phyloP scores from a whole-genome alignment of 1,140 invertebrate species.

The Phocides pigmalion region DNA sequence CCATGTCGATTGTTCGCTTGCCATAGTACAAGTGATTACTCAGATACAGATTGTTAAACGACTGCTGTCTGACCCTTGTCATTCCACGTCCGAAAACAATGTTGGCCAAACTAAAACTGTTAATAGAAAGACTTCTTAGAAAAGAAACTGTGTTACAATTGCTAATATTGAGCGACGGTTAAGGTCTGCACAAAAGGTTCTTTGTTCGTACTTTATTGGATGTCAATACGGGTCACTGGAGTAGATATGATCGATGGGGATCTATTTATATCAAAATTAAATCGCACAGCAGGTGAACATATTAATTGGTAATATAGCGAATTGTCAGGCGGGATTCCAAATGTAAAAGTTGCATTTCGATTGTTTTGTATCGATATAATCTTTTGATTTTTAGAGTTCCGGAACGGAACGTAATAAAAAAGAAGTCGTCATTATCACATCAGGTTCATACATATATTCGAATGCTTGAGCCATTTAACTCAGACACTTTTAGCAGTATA shows the following conservation, averaged over 20 bases:
- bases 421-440: too few relatives aligned
- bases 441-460: too few relatives aligned
- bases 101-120: slow-evolving; percentile 15
- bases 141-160: slow-evolving; percentile 5
- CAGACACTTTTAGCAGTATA: too few relatives aligned
- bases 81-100: slow-evolving; percentile 21
- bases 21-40: slow-evolving; percentile 14
- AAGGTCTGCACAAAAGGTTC: slow-evolving; percentile 48
- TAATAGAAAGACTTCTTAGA: slow-evolving; percentile 21
- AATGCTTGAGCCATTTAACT: too few relatives aligned
- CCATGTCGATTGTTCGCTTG: background rate
- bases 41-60: slow-evolving; percentile 1
- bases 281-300: slow-evolving; percentile 63
- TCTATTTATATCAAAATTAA: slow-evolving; percentile 68
- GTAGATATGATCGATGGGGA: slow-evolving; percentile 50
- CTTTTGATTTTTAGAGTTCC: too few relatives aligned
- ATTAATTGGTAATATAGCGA: slow-evolving; percentile 43
- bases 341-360: too few relatives aligned
- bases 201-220: slow-evolving; percentile 47
- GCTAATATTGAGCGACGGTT: slow-evolving; percentile 11
- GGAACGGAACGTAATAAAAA: too few relatives aligned
- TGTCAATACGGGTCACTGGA: slow-evolving; percentile 64
- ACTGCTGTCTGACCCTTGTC: slow-evolving; percentile 17
- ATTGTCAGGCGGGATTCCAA: too few relatives aligned
- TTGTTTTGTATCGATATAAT: too few relatives aligned